These are phyloP conservation scores for Apostichopus parvimensis DNA, from an alignment of 35 echinoderm and acorn worm genomes.

Conservation along the genomic window DNA sequence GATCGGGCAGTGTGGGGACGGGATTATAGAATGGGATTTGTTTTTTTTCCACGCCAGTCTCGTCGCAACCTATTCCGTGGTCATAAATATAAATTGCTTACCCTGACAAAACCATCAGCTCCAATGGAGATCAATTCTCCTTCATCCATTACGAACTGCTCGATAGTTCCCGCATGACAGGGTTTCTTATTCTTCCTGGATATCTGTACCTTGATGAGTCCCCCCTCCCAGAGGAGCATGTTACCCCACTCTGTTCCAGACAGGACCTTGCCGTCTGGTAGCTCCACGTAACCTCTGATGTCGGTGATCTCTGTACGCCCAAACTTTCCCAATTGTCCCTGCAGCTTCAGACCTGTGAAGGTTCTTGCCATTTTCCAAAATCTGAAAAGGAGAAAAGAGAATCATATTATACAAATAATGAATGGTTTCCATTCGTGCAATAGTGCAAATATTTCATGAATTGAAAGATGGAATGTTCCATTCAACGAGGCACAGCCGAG, in stretches of 20 bases:
- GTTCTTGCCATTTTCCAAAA: constrained; percentile 99
- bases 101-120: constrained; percentile 94
- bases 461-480: no score
- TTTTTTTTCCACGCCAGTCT: no score
- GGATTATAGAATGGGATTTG: no score
- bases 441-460: no score
- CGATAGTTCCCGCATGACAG: constrained; percentile 85
- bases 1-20: no score
- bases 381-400: constrained; percentile 34
- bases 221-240: constrained; percentile 97
- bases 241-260: constrained; percentile 98
- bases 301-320: constrained; percentile 97
- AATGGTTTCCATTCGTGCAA: no score
- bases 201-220: constrained; percentile 87
- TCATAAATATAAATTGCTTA: constrained; percentile 44
- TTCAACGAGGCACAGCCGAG: no score
- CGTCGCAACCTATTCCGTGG: no score
- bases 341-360: constrained; percentile 96
- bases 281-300: constrained; percentile 92
- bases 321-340: constrained; percentile 96
- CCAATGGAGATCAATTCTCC: constrained; percentile 96
- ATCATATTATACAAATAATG: not conserved
- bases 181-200: constrained; percentile 83
- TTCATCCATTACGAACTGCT: constrained; percentile 99
- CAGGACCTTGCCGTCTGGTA: constrained; percentile 94